phyloP scores from a whole-genome alignment of 1,140 invertebrate genomes.

The Lineus longissimus region DNA sequence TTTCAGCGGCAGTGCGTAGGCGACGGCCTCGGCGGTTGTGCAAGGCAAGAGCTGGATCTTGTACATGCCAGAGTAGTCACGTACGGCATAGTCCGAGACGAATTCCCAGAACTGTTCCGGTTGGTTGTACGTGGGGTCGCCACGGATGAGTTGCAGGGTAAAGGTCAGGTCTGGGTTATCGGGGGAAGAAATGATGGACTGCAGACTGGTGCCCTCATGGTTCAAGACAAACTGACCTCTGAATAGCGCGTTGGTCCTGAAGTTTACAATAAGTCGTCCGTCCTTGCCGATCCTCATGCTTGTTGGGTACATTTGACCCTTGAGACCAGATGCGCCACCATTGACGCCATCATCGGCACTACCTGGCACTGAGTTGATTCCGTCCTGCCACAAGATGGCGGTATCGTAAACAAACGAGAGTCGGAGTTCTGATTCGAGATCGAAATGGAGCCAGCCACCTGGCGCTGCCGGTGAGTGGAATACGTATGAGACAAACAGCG shows the following conservation, averaged over 20 bases:
- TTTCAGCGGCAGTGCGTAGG: conserved; percentile 33
- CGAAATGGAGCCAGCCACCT: conserved; percentile 50
- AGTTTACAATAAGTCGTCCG: conserved; percentile 45
- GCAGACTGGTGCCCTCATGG: conserved; percentile 29
- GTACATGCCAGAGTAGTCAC: conserved; percentile 53
- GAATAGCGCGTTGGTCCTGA: conserved; percentile 50
- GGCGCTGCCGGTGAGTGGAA: conserved; percentile 45
- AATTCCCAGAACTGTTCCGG: conserved; percentile 53
- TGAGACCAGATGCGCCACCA: no score
- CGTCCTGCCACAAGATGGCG: conserved; percentile 51
- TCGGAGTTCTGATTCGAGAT: conserved; percentile 43
- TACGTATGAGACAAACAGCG: conserved; percentile 53
- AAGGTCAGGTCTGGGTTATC: conserved; percentile 46
- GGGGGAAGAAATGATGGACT: conserved; percentile 41
- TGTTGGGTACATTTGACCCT: conserved; percentile 48
- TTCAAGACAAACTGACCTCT: conserved; percentile 47
- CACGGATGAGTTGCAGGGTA: conserved; percentile 39
- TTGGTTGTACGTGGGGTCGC: conserved; percentile 45
- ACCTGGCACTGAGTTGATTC: conserved; percentile 38
- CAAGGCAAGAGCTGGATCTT: conserved; percentile 52
- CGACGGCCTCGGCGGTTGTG: conserved; percentile 33
- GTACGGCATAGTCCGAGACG: conserved; percentile 48
- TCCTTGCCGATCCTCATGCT: conserved; percentile 50
- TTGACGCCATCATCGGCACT: conserved; percentile 40
- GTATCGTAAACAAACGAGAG: conserved; percentile 55